Conservation (phyloP, 2,888 invertebrate genomes). For the Metallyticus violacea region DNA sequence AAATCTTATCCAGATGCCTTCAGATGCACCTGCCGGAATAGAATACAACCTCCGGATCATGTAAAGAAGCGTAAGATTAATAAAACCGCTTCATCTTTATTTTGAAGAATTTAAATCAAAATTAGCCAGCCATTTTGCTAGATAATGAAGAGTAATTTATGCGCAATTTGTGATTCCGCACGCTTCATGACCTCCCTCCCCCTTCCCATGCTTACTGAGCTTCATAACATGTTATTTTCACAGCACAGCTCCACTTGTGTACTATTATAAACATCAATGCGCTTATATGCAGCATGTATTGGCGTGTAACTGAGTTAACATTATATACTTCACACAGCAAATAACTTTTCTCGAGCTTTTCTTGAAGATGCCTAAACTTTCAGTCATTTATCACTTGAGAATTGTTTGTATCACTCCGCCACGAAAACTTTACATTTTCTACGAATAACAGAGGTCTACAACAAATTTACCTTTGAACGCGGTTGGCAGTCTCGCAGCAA, state of each 20-base stretch:
- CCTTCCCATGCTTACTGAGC: not conserved
- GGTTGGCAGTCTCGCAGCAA: too few species aligned
- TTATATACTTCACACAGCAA: not conserved
- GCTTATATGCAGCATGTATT: too few species aligned
- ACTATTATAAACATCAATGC: too few species aligned
- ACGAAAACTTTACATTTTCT: too few species aligned
- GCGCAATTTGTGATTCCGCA: not conserved
- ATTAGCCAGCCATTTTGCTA: not conserved
- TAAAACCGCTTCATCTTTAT: not conserved
- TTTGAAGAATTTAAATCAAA: not conserved
- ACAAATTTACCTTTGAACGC: too few species aligned
- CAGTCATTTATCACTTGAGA: too few species aligned
- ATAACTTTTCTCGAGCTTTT: too few species aligned
- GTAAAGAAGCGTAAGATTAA: not conserved
- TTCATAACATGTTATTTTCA: not conserved
- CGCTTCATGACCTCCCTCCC: not conserved
- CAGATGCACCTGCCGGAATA: not conserved
- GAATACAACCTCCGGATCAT: not conserved
- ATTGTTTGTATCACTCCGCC: too few species aligned
- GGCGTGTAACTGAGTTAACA: not conserved
- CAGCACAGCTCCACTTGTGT: not conserved
- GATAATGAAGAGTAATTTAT: conserved; percentile 7
- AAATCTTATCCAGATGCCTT: not conserved
- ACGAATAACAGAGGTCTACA: too few species aligned
- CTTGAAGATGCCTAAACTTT: too few species aligned